Base-by-base conservation (phyloP, 2,888 invertebrate genomes). In the Pseudococcus viburni region DNA sequence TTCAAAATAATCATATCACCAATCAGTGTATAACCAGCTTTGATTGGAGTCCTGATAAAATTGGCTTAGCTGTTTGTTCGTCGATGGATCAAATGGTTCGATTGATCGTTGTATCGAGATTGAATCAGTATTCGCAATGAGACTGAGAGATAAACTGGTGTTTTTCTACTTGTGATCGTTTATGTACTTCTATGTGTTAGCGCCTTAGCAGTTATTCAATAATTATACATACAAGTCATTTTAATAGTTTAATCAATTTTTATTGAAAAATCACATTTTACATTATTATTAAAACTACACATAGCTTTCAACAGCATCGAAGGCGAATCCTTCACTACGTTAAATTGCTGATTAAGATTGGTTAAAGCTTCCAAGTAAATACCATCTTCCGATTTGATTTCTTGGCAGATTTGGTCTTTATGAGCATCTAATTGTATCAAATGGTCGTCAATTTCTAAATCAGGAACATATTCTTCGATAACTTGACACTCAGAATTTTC, bases 41-140 rank as follows among this genome's bases (percentile, higher is more conserved):
- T 90, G 97, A 98, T 91, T 99, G 98, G 98, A 97, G 96, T 92
- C 94, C 95, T 0, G 98, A 98, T 91, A 98, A 98, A 91, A 92
- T 94, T 80, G 98, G 98, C 0, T 93, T 99, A 4, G 96, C 96
- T 8, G 95, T 98, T 0, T 96, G 97, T 91, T 96, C 97, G 1
- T 94, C 98, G 0, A 98, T 98, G 91, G 98, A 99, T 93, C 98
- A 99, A 92, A 95, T 95, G 89, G 92, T 99, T 7, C 93, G 98
- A 59, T 94, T 98, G 5, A 91, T 98, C 48, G 95, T 98, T 89
- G 95, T 96, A 11, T 98, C 98, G 0, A 98, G 97, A 92, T 93
- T 99, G 9, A 96, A 96, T 92, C 93, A 95, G 89, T 94, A 93
- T 91, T 94, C 91, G 92, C 89, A 11, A 59, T 84, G 80, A 80